Conservation (phyloP, 2,888 invertebrate species). For the Pyrrhosoma nymphula region DNA sequence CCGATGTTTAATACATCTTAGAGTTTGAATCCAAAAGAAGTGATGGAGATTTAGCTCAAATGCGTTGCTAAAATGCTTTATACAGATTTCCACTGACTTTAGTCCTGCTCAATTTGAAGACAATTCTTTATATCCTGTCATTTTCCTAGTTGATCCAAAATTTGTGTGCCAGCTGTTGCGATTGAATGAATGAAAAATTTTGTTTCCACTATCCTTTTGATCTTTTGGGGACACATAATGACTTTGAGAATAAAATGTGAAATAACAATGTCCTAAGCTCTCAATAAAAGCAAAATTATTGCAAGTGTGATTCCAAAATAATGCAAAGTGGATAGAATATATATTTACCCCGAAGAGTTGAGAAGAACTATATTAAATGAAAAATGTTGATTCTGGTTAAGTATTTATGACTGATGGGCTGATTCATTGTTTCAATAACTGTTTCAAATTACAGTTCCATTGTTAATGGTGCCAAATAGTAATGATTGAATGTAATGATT, state of each 20-base stretch:
- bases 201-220: conserved; percentile 29
- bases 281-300: conserved; percentile 36
- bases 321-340: neutral
- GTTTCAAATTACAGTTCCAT: conserved; percentile 17
- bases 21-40: conserved; percentile 51
- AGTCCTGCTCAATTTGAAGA: conserved; percentile 61
- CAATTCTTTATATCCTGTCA: conserved; percentile 54
- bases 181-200: conserved; percentile 46
- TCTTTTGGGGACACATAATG: conserved; percentile 21
- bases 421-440: conserved; percentile 33
- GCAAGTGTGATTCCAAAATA: conserved; percentile 26
- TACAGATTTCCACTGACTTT: conserved; percentile 61
- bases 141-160: conserved; percentile 36
- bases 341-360: conserved; percentile 22
- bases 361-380: conserved; percentile 5
- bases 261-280: neutral
- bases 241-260: conserved; percentile 13
- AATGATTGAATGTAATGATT: too few relatives aligned
- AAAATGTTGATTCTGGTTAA: conserved; percentile 32
- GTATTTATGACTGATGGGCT: conserved; percentile 50
- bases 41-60: conserved; percentile 57
- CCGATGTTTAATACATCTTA: conserved; percentile 58
- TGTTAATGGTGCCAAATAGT: conserved; percentile 57
- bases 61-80: conserved; percentile 59
- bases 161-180: conserved; percentile 59